A percentile compares a stretch with the other conserved stretches of the same genome.
Evolutionary conservation across 2,113 vertebrate genomes (phyloP).

Genomic region (Microtus montanus): DNA sequence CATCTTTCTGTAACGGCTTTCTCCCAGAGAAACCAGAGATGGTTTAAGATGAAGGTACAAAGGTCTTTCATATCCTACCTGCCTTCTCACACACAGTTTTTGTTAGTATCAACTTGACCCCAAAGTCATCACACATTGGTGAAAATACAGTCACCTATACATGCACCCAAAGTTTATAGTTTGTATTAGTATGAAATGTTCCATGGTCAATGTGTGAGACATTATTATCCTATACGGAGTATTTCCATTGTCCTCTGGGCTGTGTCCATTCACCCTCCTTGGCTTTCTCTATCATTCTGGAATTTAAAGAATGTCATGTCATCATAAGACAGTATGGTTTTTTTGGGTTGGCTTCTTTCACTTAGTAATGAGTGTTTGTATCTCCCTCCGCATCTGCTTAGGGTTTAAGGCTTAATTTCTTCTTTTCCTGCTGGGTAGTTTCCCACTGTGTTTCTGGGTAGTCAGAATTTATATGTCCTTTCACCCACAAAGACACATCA

Average conservation of each 20-base stretch:
- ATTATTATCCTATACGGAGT: no score
- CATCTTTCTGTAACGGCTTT: not conserved
- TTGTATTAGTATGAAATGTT: not conserved
- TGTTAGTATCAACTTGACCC: not conserved
- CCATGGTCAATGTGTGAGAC: no score
- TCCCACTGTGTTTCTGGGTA: not conserved
- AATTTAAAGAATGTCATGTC: not conserved
- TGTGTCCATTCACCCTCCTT: not conserved
- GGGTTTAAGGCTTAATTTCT: not conserved
- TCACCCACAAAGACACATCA: not conserved
- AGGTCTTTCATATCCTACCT: not conserved
- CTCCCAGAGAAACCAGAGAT: not conserved
- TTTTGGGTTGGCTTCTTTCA: not conserved
- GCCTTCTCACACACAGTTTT: fast-evolving
- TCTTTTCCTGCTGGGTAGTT: not conserved
- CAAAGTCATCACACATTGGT: not conserved
- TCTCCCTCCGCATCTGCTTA: not conserved
- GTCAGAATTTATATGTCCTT: not conserved
- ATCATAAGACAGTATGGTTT: not conserved
- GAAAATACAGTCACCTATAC: not conserved
- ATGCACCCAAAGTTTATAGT: not conserved
- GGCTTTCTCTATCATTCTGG: not conserved
- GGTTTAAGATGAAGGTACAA: not conserved
- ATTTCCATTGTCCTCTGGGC: not conserved
- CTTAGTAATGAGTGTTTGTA: not conserved